phyloP scores from a whole-genome alignment of 2,797 vertebrate species.

The Enteromius argenteus region DNA sequence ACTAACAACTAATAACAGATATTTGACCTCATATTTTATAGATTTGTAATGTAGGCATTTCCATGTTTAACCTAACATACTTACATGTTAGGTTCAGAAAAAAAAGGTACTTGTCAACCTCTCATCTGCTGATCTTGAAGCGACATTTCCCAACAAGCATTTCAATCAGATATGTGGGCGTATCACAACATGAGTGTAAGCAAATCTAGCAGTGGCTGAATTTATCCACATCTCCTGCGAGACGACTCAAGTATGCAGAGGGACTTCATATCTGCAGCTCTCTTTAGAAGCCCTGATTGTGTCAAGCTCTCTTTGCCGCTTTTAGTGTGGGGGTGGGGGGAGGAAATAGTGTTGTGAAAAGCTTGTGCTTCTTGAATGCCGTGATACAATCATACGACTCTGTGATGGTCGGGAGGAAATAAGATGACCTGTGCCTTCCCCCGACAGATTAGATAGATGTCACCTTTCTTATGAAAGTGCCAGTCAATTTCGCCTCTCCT shows the following conservation, averaged over 20 bases:
- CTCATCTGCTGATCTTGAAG: neutral
- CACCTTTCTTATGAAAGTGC: conserved; percentile 82
- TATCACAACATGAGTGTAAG: neutral
- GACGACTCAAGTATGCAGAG: conserved; percentile 32
- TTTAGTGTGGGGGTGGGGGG: conserved; percentile 49
- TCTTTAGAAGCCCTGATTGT: conserved; percentile 44
- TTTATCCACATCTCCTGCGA: conserved; percentile 35
- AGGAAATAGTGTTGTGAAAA: conserved; percentile 74
- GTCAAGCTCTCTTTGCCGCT: conserved; percentile 14
- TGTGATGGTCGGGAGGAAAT: conserved; percentile 81
- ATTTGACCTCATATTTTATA: neutral
- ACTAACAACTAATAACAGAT: neutral
- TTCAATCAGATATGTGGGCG: conserved; percentile 23
- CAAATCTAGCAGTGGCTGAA: conserved; percentile 20
- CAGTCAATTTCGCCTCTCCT: conserved; percentile 75
- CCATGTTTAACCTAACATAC: neutral
- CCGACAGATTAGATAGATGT: conserved; percentile 84
- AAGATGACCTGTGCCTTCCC: conserved; percentile 79
- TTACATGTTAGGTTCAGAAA: neutral
- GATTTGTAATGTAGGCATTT: neutral
- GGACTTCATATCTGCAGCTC: conserved; percentile 20
- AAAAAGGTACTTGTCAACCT: conserved; percentile 14
- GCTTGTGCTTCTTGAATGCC: conserved; percentile 74
- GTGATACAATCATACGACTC: conserved; percentile 80
- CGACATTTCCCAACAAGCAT: neutral